phyloP scores from a whole-genome alignment of 2,113 vertebrate species.

The Petrocephalus microphthalmus region DNA sequence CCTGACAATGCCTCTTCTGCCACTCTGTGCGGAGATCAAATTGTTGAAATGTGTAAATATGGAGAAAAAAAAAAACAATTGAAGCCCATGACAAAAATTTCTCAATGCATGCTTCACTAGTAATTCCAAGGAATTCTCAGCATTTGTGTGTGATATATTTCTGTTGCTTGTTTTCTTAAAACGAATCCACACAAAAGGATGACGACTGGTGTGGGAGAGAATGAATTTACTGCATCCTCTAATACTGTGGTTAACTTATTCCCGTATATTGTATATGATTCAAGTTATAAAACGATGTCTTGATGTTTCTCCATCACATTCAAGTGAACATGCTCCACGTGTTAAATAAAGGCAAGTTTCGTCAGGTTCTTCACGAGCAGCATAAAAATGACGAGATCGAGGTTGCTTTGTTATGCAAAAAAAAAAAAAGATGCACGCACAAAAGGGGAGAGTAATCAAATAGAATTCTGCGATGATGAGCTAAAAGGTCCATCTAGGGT shows the following conservation, averaged over 20 bases:
- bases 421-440: background rate
- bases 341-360: background rate
- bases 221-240: background rate
- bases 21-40: background rate
- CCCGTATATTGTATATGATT: background rate
- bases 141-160: constrained; percentile 6
- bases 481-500: background rate
- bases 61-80: background rate
- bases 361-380: too few species aligned
- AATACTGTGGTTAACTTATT: background rate
- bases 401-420: background rate
- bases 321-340: background rate
- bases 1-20: background rate
- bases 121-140: background rate
- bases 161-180: background rate
- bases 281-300: background rate
- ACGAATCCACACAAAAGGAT: background rate
- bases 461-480: background rate
- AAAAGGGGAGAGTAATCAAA: background rate
- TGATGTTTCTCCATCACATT: background rate
- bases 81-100: constrained; percentile 26
- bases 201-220: background rate
- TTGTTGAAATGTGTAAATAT: constrained; percentile 16
- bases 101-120: background rate
- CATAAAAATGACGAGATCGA: background rate